Percentiles rank a stretch among this genome's conserved stretches.
Evolutionary conservation across 2,113 vertebrate genomes (phyloP).

Genomic region (Gobio gobio): DNA sequence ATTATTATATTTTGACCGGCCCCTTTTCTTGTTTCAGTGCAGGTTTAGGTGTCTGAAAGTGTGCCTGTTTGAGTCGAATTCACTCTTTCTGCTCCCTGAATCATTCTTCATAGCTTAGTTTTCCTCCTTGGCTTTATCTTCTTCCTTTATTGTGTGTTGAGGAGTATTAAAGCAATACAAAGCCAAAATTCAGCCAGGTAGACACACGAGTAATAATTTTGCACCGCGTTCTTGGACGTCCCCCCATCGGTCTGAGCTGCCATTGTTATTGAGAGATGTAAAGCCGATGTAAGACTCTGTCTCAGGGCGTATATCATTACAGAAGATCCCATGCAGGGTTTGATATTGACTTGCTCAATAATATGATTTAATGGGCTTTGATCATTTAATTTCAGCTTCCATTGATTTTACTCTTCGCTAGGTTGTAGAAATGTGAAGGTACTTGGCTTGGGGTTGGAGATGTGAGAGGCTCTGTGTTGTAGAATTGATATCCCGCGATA

Average conservation of each 20-base stretch:
- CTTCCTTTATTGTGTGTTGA: slow-evolving; percentile 5
- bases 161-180: slow-evolving; percentile 57
- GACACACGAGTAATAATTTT: slow-evolving; percentile 44
- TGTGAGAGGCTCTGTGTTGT: neutral
- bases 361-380: slow-evolving; percentile 24
- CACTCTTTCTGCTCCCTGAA: neutral
- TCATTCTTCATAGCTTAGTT: slow-evolving; percentile 1
- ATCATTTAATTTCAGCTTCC: slow-evolving; percentile 7
- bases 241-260: slow-evolving; percentile 23
- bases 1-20: neutral
- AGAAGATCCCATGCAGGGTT: neutral
- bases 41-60: neutral
- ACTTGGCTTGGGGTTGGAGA: slow-evolving; percentile 25
- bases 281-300: slow-evolving; percentile 43
- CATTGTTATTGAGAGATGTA: slow-evolving; percentile 37
- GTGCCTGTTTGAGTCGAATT: neutral
- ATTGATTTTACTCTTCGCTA: neutral
- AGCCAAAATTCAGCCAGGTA: slow-evolving; percentile 36
- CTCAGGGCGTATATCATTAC: slow-evolving; percentile 48
- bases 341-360: neutral
- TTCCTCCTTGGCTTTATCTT: slow-evolving; percentile 11
- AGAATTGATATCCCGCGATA: neutral
- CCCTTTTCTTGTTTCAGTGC: neutral
- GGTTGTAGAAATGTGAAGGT: slow-evolving; percentile 22
- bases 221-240: neutral